Conservation (phyloP, 2,797 vertebrate species). For the Gymnoscopelus microlampas region DNA sequence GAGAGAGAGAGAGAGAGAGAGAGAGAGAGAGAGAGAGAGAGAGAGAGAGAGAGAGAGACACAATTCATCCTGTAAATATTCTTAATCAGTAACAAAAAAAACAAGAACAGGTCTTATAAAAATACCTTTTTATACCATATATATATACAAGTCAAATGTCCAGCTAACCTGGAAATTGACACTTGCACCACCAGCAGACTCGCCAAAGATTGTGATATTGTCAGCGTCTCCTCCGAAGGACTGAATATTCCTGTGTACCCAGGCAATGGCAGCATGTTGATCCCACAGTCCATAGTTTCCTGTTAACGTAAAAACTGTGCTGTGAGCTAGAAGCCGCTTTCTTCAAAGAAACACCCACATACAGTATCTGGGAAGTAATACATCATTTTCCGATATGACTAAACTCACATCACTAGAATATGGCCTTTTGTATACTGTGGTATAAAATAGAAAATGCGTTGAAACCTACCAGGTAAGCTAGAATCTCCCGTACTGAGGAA, state of each 20-base stretch:
- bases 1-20: neutral
- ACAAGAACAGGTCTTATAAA: no score
- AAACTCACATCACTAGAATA: no score
- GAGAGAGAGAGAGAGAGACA: neutral
- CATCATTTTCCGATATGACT: no score
- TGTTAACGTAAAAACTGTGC: slow-evolving; percentile 46
- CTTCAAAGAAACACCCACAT: no score
- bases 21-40: neutral
- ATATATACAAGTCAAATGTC: neutral
- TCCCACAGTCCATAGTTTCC: slow-evolving; percentile 96
- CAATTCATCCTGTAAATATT: no score
- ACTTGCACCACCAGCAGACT: slow-evolving; percentile 90
- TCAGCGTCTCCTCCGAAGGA: slow-evolving; percentile 91
- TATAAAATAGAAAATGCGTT: no score
- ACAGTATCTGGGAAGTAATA: no score
- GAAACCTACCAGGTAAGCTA: slow-evolving; percentile 83
- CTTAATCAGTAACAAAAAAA: no score
- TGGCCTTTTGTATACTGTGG: no score
- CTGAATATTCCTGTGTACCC: slow-evolving; percentile 95
- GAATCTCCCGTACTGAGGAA: slow-evolving; percentile 93
- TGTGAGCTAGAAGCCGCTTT: neutral
- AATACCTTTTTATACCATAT: neutral
- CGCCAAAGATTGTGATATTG: slow-evolving; percentile 94
- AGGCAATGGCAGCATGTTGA: slow-evolving; percentile 93
- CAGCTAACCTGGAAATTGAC: slow-evolving; percentile 89